phyloP scores from a whole-genome alignment of 2,113 vertebrate genomes.

The Thalassoma bifasciatum region DNA sequence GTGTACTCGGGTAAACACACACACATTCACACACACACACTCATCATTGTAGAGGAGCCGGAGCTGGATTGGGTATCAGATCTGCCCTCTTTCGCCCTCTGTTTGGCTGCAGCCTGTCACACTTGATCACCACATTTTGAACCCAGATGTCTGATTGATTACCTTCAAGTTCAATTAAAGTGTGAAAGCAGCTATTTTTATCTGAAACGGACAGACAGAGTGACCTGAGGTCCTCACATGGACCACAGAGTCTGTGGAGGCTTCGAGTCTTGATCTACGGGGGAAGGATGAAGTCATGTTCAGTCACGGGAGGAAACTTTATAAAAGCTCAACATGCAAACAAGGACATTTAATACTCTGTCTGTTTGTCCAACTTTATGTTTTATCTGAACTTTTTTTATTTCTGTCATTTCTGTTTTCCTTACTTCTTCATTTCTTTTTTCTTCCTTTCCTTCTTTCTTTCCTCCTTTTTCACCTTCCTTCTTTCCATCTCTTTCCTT shows the following conservation, averaged over 20 bases:
- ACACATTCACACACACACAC: conserved; percentile 3
- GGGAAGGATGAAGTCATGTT: neutral
- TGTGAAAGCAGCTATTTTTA: conserved; percentile 65
- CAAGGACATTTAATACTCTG: too few species aligned
- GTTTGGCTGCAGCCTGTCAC: conserved; percentile 66
- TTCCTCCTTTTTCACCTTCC: too few species aligned
- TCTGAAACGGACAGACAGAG: neutral
- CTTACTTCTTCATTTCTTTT: too few species aligned
- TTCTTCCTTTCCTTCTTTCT: too few species aligned
- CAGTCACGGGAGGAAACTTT: too few species aligned
- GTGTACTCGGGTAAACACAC: neutral
- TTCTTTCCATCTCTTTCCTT: too few species aligned
- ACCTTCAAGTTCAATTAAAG: conserved; percentile 69
- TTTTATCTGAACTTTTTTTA: too few species aligned
- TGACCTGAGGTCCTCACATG: conserved; percentile 23
- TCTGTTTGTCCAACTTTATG: too few species aligned
- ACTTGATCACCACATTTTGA: conserved; percentile 64
- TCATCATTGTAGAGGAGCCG: conserved; percentile 26
- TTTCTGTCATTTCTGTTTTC: too few species aligned
- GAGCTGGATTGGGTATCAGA: conserved; percentile 69
- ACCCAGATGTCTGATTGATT: conserved; percentile 75
- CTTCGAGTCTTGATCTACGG: neutral
- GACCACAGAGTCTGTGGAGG: neutral
- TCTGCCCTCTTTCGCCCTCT: conserved; percentile 71
- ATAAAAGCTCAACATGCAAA: too few species aligned